These are phyloP conservation scores for Tetragonisca angustula DNA, from an alignment of 2,888 invertebrate species.

Conservation along the genomic window DNA sequence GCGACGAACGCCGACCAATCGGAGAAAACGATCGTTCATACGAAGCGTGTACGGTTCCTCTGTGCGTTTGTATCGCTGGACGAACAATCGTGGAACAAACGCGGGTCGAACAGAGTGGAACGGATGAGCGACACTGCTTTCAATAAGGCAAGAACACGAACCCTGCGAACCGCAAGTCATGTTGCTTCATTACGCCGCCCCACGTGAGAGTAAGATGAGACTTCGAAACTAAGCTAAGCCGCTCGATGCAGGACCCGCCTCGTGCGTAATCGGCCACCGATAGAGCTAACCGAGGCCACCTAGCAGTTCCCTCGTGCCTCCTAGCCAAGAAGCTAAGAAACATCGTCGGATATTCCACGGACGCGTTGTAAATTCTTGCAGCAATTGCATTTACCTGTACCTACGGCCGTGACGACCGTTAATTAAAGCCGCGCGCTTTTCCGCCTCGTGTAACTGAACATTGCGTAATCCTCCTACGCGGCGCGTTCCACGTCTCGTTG, in stretches of 20 bases:
- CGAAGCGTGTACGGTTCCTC: not conserved
- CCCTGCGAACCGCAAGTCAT: slow-evolving; percentile 82
- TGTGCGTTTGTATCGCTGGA: too few species aligned
- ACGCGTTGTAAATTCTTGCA: slow-evolving; percentile 64
- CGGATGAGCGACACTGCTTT: slow-evolving; percentile 82
- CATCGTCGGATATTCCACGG: slow-evolving; percentile 55
- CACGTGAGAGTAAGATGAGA: slow-evolving; percentile 81
- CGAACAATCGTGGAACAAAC: slow-evolving; percentile 17
- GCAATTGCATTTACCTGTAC: slow-evolving; percentile 66
- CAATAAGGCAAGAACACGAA: slow-evolving; percentile 82
- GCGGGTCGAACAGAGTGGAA: slow-evolving; percentile 45
- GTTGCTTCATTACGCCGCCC: slow-evolving; percentile 82
- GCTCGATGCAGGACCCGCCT: slow-evolving; percentile 70
- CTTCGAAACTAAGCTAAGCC: slow-evolving; percentile 75
- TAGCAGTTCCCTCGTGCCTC: slow-evolving; percentile 30
- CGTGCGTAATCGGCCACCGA: slow-evolving; percentile 65
- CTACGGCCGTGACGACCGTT: slow-evolving; percentile 55
- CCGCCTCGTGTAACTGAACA: slow-evolving; percentile 31
- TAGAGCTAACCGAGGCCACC: slow-evolving; percentile 54
- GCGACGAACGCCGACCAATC: not conserved
- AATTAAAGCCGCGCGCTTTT: slow-evolving; percentile 63
- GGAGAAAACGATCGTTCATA: not conserved
- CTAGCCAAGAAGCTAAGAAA: slow-evolving; percentile 30
- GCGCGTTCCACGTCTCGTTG: slow-evolving; percentile 22
- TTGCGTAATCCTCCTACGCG: slow-evolving; percentile 60